Conservation (phyloP, 2,113 vertebrate species). For the Uria lomvia region DNA sequence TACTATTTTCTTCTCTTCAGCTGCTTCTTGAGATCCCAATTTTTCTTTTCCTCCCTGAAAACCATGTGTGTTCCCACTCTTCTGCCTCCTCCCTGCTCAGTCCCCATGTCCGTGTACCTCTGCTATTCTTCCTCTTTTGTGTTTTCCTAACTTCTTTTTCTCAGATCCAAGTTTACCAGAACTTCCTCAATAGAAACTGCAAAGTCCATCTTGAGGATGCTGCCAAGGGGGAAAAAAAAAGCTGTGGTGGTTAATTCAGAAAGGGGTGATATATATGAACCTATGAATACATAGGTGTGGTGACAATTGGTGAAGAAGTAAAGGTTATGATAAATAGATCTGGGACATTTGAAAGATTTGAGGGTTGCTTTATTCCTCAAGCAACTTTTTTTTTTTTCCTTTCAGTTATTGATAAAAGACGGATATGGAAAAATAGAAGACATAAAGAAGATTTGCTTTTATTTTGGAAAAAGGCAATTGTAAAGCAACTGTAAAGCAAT, state of each 20-base stretch:
- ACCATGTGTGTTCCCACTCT: not conserved
- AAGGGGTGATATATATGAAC: not conserved
- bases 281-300: not conserved
- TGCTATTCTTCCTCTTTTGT: not conserved
- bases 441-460: not conserved
- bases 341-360: not conserved
- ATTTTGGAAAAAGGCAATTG: not conserved
- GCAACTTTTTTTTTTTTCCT: not conserved
- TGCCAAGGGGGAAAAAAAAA: not conserved
- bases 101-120: accelerated
- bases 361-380: not conserved
- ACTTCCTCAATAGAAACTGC: not conserved
- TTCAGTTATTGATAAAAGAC: not conserved
- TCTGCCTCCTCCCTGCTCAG: accelerated
- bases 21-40: not conserved
- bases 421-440: not conserved
- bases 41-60: not conserved
- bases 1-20: not conserved
- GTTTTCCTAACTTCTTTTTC: not conserved
- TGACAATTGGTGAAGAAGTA: not conserved
- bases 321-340: not conserved
- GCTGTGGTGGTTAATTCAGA: not conserved
- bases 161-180: not conserved
- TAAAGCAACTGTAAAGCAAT: not conserved
- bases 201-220: not conserved